phyloP scores from a whole-genome alignment of 2,797 vertebrate genomes.

The Pangasius mekongensis region DNA sequence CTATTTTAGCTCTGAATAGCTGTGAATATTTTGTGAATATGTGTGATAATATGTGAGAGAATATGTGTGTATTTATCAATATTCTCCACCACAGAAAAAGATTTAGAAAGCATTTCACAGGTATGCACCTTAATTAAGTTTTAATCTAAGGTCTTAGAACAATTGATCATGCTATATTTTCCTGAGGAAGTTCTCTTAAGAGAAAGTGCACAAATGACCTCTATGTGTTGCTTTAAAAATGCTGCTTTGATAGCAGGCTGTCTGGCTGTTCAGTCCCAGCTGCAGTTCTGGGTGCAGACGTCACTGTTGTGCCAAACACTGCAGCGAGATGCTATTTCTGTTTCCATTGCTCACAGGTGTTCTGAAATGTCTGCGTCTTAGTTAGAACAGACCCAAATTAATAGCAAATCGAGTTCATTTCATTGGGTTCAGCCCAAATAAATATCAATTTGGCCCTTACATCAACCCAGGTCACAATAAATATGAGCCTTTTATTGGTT shows the following conservation, averaged over 20 bases:
- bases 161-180: neutral
- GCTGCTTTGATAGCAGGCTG: conserved; percentile 32
- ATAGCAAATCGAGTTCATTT: neutral
- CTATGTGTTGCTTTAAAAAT: conserved; percentile 9
- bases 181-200: neutral
- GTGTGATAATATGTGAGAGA: neutral
- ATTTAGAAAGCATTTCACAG: neutral
- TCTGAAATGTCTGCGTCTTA: neutral
- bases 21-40: neutral
- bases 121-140: neutral
- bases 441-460: neutral
- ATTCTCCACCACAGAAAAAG: neutral
- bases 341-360: conserved; percentile 23
- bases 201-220: conserved; percentile 15
- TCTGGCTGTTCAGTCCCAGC: conserved; percentile 37
- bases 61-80: neutral
- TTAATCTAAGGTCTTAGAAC: neutral
- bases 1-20: neutral
- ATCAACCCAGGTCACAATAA: neutral
- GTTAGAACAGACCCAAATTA: neutral
- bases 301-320: conserved; percentile 66
- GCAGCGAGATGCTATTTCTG: conserved; percentile 30
- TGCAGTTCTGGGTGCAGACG: conserved; percentile 41
- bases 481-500: neutral
- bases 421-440: neutral